Base-by-base conservation (phyloP, 2,113 vertebrate species). In the Climacteris rufus region DNA sequence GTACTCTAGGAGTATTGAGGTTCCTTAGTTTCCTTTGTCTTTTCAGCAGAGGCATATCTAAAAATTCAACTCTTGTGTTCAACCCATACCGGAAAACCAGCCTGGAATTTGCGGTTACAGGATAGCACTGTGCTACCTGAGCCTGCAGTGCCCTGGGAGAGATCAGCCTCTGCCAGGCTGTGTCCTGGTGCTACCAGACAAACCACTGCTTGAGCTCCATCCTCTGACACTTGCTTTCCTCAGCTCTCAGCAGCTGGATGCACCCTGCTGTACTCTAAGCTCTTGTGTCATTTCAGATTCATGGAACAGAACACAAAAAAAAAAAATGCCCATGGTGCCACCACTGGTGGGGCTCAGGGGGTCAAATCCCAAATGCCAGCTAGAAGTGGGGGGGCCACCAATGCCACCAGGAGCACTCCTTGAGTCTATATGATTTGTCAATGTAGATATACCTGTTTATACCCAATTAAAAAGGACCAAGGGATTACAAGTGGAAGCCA, bases 1-100 rank as follows among this genome's bases (percentile, higher is more conserved):
- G 7, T 42, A 74, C 23, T 59, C 33, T 56, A 83, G 28, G 22
- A 60, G 7, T 37, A 79, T 21, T 0, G 0, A 35, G 15, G 18
- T 63, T 54, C 50, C 25, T 39, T 35, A 30, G 18, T 63, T 50
- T 74, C 24, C 15, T 68, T 56, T 39, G 20, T 65, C 27, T 56
- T 68, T 85, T 78, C 61, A 39, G 15, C 15, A 56, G 28, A 60
- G 18, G 52, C 10, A 66, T 37, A 68, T 83, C 19, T 10, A 75
- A 20, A 52, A 23, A 25, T 60, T 71, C 39, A 66, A 39, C 50
- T 21, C 25, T 53, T 77, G 18, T 24, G 23, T 88, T 83, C 37
- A 70, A 23, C 21, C 27, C 16, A 28, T n/a, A 83, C 7, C 56
- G 87, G 71, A 83, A 78, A 44, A 72, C 18, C 44, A 90, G n/a